These are phyloP conservation scores for Pomatostomus ruficeps DNA, from an alignment of 2,113 vertebrate species.

Conservation along the genomic window DNA sequence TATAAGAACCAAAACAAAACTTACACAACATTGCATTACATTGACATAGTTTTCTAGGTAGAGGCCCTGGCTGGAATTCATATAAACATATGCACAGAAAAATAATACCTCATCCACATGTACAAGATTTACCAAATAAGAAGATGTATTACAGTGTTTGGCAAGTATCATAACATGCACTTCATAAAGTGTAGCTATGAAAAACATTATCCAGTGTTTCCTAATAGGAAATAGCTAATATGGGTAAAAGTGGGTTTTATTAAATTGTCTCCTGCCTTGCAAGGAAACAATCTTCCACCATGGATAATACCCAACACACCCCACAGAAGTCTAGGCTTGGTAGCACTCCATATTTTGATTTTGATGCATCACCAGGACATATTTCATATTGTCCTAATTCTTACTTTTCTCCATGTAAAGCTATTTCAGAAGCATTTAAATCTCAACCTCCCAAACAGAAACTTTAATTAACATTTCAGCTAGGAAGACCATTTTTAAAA, in stretches of 20 bases:
- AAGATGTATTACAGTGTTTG: not conserved
- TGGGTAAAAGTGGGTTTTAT: not conserved
- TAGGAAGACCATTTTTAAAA: not conserved
- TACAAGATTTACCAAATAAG: constrained; percentile 38
- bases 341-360: not conserved
- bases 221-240: not conserved
- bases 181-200: constrained; percentile 8
- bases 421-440: not conserved
- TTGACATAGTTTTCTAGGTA: constrained; percentile 21
- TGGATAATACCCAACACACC: not conserved
- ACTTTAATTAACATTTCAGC: constrained; percentile 2
- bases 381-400: not conserved
- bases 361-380: not conserved
- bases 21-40: constrained; percentile 1
- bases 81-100: constrained; percentile 55
- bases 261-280: constrained; percentile 2
- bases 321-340: not conserved
- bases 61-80: constrained; percentile 14
- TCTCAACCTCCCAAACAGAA: not conserved
- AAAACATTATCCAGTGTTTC: constrained; percentile 31
- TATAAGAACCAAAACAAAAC: constrained; percentile 8
- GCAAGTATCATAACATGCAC: not conserved
- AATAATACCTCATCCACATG: constrained; percentile 15
- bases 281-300: not conserved
- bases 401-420: not conserved